A percentile compares a stretch with the other conserved stretches of the same genome.
Conservation (phyloP, 2,797 vertebrate genomes). For the Geotrypetes seraphini region DNA sequence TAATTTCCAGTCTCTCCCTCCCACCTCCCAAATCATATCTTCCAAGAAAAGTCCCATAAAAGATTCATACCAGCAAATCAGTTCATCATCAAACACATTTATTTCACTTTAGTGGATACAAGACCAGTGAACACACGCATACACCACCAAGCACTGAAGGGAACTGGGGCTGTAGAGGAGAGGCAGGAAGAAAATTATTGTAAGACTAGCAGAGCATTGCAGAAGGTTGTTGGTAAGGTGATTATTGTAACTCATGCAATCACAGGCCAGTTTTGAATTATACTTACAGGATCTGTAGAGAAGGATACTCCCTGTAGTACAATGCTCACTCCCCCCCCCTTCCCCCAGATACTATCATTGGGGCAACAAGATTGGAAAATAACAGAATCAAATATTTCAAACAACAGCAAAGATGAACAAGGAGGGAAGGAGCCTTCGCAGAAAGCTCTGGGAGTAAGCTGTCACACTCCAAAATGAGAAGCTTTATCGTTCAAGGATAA, state of each 20-base stretch:
- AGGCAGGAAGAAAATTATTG: slow-evolving; percentile 42
- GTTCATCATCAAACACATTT: slow-evolving; percentile 76
- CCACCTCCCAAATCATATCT: rapidly evolving
- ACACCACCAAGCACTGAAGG: slow-evolving; percentile 83
- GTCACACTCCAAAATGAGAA: slow-evolving; percentile 2
- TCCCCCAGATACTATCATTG: slow-evolving; percentile 29
- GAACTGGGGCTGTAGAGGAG: slow-evolving; percentile 53
- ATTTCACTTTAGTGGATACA: slow-evolving; percentile 90
- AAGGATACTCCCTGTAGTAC: slow-evolving; percentile 50
- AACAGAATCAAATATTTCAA: not conserved
- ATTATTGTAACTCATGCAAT: slow-evolving; percentile 57
- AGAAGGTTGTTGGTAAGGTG: slow-evolving; percentile 53
- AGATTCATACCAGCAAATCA: not conserved
- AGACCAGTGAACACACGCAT: slow-evolving; percentile 90
- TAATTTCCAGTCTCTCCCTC: too few relatives aligned
- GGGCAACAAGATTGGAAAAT: slow-evolving; percentile 34
- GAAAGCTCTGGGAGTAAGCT: not conserved
- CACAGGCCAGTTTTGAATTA: slow-evolving; percentile 53
- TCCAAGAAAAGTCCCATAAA: rapidly evolving
- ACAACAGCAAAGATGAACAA: not conserved
- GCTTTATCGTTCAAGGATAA: too few relatives aligned
- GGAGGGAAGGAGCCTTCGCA: not conserved
- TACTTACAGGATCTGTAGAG: slow-evolving; percentile 38
- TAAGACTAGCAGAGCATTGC: slow-evolving; percentile 47
- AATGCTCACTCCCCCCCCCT: slow-evolving; percentile 35